Evolutionary conservation across 1,140 invertebrate genomes (phyloP).

Genomic region (Aphidius gifuensis): DNA sequence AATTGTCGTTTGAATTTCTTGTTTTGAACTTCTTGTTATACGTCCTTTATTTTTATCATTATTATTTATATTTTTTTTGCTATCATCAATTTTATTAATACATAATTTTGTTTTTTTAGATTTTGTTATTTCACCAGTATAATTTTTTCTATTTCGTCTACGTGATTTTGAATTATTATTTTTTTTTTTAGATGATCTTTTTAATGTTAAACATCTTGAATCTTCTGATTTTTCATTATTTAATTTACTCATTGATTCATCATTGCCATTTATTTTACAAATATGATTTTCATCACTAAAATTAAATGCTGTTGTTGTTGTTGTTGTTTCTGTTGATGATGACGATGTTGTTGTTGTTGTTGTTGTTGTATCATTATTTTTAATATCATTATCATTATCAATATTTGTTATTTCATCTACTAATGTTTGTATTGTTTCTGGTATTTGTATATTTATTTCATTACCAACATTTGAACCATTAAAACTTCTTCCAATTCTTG

Average conservation of each 20-base stretch:
- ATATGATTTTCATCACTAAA: too few species aligned
- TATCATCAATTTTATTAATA: conserved; percentile 19
- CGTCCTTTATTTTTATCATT: conserved; percentile 37
- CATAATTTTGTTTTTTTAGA: conserved; percentile 34
- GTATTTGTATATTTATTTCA: background rate
- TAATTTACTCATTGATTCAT: conserved; percentile 4
- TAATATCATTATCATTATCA: conserved; percentile 1
- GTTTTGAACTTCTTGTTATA: conserved; percentile 44
- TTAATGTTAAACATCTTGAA: conserved; percentile 39
- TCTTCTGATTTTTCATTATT: conserved; percentile 40
- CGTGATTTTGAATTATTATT: conserved; percentile 16
- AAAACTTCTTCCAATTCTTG: too few species aligned
- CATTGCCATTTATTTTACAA: background rate
- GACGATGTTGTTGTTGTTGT: too few species aligned
- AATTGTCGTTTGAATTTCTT: conserved; percentile 26
- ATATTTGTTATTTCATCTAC: background rate
- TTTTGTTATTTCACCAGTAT: conserved; percentile 23
- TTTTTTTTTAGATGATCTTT: conserved; percentile 37
- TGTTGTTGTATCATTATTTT: background rate
- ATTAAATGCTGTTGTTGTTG: too few species aligned
- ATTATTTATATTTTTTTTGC: conserved; percentile 14
- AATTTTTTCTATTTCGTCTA: conserved; percentile 22
- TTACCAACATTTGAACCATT: background rate
- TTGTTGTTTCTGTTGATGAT: too few species aligned
- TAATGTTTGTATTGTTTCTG: background rate